A percentile compares a stretch with the other conserved stretches of the same genome.
phyloP scores from a whole-genome alignment of 2,888 invertebrate species.

The Drosophila crucigera region DNA sequence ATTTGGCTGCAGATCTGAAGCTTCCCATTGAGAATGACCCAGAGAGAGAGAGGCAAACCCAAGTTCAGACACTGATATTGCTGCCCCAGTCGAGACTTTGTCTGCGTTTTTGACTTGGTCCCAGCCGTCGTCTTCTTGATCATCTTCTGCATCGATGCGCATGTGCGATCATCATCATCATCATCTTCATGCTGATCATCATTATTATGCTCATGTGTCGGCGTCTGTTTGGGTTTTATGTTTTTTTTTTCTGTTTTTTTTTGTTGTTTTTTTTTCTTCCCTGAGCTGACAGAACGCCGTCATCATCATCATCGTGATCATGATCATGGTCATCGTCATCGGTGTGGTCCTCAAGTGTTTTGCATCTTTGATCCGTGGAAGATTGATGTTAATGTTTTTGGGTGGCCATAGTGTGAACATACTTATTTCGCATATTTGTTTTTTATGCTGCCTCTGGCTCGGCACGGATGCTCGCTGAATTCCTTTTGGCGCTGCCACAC shows the following conservation, averaged over 20 bases:
- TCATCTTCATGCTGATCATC: conserved; percentile 42
- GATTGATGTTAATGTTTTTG: conserved; percentile 83
- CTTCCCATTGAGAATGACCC: conserved; percentile 43
- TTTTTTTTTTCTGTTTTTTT: neutral
- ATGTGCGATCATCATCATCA: conserved; percentile 53
- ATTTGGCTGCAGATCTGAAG: conserved; percentile 20
- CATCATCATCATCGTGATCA: neutral
- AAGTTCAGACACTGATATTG: conserved; percentile 53
- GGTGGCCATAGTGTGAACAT: conserved; percentile 82
- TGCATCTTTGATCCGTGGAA: conserved; percentile 84
- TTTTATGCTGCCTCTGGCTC: conserved; percentile 26
- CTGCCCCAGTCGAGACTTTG: conserved; percentile 39
- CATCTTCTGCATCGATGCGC: conserved; percentile 73
- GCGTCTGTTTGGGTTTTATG: conserved; percentile 30
- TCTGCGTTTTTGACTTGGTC: conserved; percentile 26
- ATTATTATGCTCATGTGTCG: conserved; percentile 44
- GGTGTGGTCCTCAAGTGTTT: conserved; percentile 80
- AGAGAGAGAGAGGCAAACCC: conserved; percentile 40
- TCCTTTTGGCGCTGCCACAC: conserved; percentile 41
- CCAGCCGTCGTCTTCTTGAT: conserved; percentile 24
- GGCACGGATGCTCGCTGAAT: neutral
- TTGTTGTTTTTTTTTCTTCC: neutral
- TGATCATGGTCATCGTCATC: conserved; percentile 49
- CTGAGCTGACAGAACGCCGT: neutral
- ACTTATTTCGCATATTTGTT: conserved; percentile 82